A percentile compares a stretch with the other conserved stretches of the same genome.
These are phyloP conservation scores for Leucozona laternaria DNA, from an alignment of 2,888 invertebrate genomes.

Conservation along the genomic window DNA sequence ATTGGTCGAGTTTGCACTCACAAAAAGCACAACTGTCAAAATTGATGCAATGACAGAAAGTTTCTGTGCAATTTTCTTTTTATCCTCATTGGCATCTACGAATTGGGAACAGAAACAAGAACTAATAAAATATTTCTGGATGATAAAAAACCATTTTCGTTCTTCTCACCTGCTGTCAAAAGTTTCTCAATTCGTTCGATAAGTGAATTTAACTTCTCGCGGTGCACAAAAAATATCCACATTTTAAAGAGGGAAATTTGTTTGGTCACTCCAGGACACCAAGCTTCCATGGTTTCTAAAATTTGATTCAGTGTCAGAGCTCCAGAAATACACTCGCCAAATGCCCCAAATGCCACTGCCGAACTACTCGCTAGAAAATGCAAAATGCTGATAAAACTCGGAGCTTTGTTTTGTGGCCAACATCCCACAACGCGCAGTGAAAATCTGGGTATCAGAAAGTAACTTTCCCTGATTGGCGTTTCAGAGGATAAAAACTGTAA, in stretches of 20 bases:
- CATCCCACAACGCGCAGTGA: constrained; percentile 79
- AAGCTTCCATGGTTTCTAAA: constrained; percentile 80
- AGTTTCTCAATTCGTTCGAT: constrained; percentile 77
- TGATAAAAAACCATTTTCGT: neutral
- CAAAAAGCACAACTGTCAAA: constrained; percentile 78
- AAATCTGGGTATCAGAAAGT: constrained; percentile 79
- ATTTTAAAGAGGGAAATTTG: constrained; percentile 80
- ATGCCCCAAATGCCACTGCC: constrained; percentile 79
- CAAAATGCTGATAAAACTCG: constrained; percentile 70
- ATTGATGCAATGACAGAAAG: constrained; percentile 77
- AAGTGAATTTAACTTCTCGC: constrained; percentile 77
- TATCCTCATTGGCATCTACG: constrained; percentile 67
- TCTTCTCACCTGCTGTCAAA: constrained; percentile 77
- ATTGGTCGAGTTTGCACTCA: constrained; percentile 79
- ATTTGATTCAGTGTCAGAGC: constrained; percentile 78
- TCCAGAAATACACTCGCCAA: constrained; percentile 80
- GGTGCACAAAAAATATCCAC: constrained; percentile 78
- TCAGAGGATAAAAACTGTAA: constrained; percentile 72
- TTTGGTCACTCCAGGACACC: constrained; percentile 81
- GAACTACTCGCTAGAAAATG: constrained; percentile 77
- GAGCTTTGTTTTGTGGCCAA: constrained; percentile 79
- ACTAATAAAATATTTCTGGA: neutral
- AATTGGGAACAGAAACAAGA: neutral
- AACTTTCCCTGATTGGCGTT: constrained; percentile 78
- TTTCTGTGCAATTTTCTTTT: constrained; percentile 77